Percentiles rank a stretch among this genome's conserved stretches.
Evolutionary conservation across 2,113 vertebrate genomes (phyloP).

Genomic region (Taurulus bubalis): DNA sequence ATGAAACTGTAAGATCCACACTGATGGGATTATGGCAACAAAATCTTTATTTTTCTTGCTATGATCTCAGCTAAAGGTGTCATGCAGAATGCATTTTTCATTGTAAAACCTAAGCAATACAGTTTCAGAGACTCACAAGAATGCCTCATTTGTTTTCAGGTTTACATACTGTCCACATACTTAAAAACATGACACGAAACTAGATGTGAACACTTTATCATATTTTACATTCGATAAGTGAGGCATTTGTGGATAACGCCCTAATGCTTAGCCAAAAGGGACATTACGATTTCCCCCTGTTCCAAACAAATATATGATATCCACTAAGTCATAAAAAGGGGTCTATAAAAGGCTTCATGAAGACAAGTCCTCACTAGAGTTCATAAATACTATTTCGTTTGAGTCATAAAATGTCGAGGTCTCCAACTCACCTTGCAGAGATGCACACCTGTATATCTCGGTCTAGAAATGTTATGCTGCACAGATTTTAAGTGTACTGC

Average conservation of each 20-base stretch:
- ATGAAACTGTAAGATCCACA: slow-evolving; percentile 31
- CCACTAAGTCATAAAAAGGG: not conserved
- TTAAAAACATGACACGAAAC: not conserved
- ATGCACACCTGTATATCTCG: not conserved
- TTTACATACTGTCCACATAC: not conserved
- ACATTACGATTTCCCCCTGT: not conserved
- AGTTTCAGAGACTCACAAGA: not conserved
- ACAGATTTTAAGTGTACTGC: not conserved
- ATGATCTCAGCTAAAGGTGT: slow-evolving; percentile 22
- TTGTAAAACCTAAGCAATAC: slow-evolving; percentile 10
- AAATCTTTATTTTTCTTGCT: not conserved
- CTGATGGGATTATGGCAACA: slow-evolving; percentile 32
- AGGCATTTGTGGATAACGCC: not conserved
- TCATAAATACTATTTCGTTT: slow-evolving; percentile 7
- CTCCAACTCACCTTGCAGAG: slow-evolving; percentile 11
- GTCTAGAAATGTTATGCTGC: not conserved
- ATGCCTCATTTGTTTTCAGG: not conserved
- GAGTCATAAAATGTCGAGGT: slow-evolving; percentile 37
- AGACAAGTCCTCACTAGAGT: slow-evolving; percentile 10
- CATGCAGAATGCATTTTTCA: not conserved
- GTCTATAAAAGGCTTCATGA: slow-evolving; percentile 1
- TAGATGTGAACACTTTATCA: not conserved
- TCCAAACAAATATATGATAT: not conserved
- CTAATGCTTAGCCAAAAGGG: not conserved
- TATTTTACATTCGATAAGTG: no score